Evolutionary conservation across 1,140 invertebrate genomes (phyloP).

Genomic region (Ephestia elutella): DNA sequence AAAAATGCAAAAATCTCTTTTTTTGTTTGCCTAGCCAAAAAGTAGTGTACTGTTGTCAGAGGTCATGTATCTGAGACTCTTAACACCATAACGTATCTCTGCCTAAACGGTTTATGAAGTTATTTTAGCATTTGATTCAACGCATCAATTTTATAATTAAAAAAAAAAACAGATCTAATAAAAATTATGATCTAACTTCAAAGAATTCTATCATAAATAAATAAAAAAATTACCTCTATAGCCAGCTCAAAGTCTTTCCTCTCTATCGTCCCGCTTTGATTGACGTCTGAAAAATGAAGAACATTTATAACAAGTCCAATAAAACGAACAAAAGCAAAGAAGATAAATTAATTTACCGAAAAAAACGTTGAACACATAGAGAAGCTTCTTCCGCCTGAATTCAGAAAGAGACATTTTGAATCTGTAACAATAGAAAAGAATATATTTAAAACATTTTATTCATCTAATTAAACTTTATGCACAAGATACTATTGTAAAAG

Average conservation of each 20-base stretch:
- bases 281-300: conserved; percentile 77
- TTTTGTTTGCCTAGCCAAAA: no score
- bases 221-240: conserved; percentile 74
- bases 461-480: no score
- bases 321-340: conserved; percentile 5
- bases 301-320: conserved; percentile 10
- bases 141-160: no score
- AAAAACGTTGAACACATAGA: conserved; percentile 92
- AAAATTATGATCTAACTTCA: no score
- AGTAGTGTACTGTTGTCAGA: no score
- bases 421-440: conserved; percentile 47
- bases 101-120: no score
- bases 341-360: conserved; percentile 75
- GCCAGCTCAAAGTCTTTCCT: conserved; percentile 89
- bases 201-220: conserved; percentile 11
- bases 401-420: conserved; percentile 83
- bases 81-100: no score
- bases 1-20: no score
- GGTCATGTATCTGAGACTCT: no score
- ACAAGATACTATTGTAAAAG: background rate
- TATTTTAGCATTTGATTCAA: no score
- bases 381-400: conserved; percentile 91
- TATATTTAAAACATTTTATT: no score
- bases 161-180: no score
- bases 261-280: conserved; percentile 89